Conservation (phyloP, 2,113 vertebrate species). For the Bambusicola thoracicus region DNA sequence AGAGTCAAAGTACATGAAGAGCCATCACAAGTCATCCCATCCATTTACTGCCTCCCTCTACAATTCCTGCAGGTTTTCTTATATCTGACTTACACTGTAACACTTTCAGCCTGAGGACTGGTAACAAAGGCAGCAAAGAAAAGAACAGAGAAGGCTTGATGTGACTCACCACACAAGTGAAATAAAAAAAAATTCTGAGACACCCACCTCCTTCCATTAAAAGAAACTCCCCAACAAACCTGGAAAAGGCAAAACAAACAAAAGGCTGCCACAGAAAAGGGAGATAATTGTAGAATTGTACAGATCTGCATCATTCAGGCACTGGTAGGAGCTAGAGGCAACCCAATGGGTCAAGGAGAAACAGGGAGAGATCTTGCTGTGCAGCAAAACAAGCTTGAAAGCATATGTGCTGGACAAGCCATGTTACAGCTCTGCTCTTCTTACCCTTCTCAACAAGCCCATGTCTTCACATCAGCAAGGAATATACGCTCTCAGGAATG, state of each 20-base stretch:
- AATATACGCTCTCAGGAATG: neutral
- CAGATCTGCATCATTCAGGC: neutral
- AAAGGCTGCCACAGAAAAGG: constrained; percentile 18
- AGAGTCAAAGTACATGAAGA: neutral
- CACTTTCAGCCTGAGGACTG: neutral
- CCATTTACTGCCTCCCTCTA: neutral
- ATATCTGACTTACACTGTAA: neutral
- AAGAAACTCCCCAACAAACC: constrained; percentile 36
- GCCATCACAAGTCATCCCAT: neutral
- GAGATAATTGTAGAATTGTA: neutral
- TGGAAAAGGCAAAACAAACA: neutral
- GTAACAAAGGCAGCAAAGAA: constrained; percentile 5
- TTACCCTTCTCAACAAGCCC: neutral
- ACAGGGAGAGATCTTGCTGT: neutral
- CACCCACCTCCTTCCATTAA: constrained; percentile 54
- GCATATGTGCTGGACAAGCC: neutral
- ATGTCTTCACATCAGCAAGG: neutral
- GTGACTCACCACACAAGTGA: constrained; percentile 44
- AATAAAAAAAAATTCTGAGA: constrained; percentile 38
- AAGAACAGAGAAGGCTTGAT: constrained; percentile 18
- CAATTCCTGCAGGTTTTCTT: neutral
- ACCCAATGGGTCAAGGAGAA: neutral
- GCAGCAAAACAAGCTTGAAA: neutral
- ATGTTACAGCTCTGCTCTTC: neutral
- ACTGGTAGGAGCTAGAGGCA: neutral